Base-by-base conservation (phyloP, 2,797 vertebrate genomes). In the Taenioides sp. region DNA sequence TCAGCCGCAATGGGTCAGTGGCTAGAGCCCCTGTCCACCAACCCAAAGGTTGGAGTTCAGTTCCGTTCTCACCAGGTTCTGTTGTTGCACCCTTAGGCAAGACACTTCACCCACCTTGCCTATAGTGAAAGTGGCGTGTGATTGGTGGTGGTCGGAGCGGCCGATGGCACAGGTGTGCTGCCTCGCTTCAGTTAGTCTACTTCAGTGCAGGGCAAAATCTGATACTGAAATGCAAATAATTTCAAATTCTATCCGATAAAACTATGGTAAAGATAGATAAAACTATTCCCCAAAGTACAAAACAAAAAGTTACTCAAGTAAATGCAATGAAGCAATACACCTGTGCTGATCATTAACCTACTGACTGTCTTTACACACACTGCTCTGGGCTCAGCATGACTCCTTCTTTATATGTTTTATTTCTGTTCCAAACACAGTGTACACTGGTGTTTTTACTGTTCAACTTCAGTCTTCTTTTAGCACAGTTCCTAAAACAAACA, bases 401-500 rank as follows among this genome's bases (percentile, higher is more conserved):
- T 61, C 2, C 28, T 61, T 5, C 22, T 28, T 17, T 28, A 59
- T 7, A 31, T 11, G 9, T 4, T 60, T 4, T 25, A 23, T 47
- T 47, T 17, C 40, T 43, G 40, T 43, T 34, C 34, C 34, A 5
- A 58, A 60, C 16, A 17, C 58, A 18, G 20, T 31, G 58, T 60
- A 57, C 27, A 28, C 31, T 11, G 60, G 5, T 37, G 22, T 65
- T 68, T 34, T 34, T 34, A n/a, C 18, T 22, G 49, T 16, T 37
- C 49, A 22, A 31, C 50, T 67, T 66, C 27, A 67, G 23, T 52
- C 50, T 52, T 67, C 47, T 52, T 50, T 31, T n/a, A 67, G 49
- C 20, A 67, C 25, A 67, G 18, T 67, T 58, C 37, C 20, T 31
- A 40, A 37, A 57, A 57, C 57, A 52, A 68, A 63, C 69, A 22